Evolutionary conservation across 2,797 vertebrate genomes (phyloP).

Genomic region (Sitta carolinensis): DNA sequence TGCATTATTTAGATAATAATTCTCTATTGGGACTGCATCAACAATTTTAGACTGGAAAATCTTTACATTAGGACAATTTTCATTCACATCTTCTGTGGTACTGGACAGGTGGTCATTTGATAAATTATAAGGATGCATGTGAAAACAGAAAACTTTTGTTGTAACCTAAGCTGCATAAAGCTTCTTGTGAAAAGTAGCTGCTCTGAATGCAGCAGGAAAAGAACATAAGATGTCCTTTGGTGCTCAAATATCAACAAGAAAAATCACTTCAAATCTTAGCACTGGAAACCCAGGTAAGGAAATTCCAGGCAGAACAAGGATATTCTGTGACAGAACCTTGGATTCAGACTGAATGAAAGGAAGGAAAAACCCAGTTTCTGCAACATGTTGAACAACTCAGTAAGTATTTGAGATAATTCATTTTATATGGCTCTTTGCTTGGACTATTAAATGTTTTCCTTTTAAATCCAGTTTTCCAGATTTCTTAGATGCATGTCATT

Average conservation of each 20-base stretch:
- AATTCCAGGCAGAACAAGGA: neutral
- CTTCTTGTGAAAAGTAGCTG: neutral
- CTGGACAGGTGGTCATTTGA: neutral
- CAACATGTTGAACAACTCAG: neutral
- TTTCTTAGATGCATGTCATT: neutral
- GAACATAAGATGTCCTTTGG: neutral
- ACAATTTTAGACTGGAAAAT: neutral
- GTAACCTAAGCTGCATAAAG: neutral
- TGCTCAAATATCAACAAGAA: neutral
- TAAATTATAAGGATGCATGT: neutral
- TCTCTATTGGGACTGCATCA: neutral
- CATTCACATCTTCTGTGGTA: neutral
- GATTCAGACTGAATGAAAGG: neutral
- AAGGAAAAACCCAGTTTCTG: neutral
- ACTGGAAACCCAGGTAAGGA: neutral
- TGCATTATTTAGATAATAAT: neutral
- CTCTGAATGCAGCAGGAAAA: neutral
- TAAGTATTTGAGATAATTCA: neutral
- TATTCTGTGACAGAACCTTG: neutral
- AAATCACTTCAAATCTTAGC: neutral
- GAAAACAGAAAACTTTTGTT: neutral
- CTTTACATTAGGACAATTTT: neutral
- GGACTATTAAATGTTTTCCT: neutral
- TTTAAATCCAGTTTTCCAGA: neutral
- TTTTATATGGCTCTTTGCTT: neutral